phyloP scores from a whole-genome alignment of 2,113 vertebrate species.

The Emydura subglobosa region DNA sequence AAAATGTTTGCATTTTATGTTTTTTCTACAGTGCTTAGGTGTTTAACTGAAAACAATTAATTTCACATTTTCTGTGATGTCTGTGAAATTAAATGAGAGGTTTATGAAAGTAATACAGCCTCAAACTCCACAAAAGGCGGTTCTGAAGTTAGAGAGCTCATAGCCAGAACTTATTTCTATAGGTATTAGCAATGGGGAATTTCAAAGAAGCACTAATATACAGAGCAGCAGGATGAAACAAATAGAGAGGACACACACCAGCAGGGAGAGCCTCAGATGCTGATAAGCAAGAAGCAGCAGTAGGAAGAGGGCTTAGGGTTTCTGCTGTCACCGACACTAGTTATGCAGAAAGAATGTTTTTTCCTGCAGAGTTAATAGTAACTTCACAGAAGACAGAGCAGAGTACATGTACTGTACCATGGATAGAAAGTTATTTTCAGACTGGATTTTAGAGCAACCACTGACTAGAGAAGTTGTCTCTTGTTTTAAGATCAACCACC shows the following conservation, averaged over 20 bases:
- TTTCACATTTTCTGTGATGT: not conserved
- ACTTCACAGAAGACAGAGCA: accelerated
- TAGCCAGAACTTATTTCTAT: not conserved
- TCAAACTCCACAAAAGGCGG: not conserved
- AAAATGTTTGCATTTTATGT: not conserved
- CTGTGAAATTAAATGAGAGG: not conserved
- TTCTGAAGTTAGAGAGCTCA: not conserved
- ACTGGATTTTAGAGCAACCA: accelerated
- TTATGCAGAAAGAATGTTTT: accelerated
- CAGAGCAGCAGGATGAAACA: not conserved
- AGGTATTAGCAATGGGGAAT: not conserved
- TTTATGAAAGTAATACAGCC: not conserved
- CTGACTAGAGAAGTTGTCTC: not conserved
- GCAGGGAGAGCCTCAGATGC: accelerated
- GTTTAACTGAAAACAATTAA: not conserved
- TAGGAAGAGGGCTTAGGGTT: not conserved
- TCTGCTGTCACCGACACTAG: not conserved
- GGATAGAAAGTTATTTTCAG: accelerated
- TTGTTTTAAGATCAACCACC: not conserved
- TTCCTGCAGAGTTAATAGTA: not conserved
- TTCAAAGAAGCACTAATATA: not conserved
- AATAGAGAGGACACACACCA: not conserved
- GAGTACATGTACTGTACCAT: accelerated
- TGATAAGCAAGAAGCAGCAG: accelerated
- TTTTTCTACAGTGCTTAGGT: accelerated